Base-by-base conservation (phyloP, 2,797 vertebrate species). In the Chanos chanos region DNA sequence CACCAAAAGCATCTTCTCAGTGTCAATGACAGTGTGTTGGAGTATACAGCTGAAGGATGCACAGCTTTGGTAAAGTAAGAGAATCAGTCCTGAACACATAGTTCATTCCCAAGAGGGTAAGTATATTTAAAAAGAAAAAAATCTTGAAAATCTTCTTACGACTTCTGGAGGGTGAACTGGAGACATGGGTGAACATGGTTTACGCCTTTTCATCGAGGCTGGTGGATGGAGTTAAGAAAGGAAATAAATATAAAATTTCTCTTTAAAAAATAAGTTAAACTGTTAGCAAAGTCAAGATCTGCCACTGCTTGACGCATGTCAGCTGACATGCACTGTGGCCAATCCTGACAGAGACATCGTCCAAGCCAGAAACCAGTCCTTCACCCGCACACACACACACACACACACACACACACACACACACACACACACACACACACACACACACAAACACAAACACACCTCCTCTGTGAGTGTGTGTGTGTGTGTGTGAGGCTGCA, bases 21-120 rank as follows among this genome's bases (percentile, higher is more conserved):
- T 21, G 16, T 59, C 27, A 25, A 68, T 16, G 61, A 48, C 33
- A 54, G 15, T 33, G 24, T 19, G 15, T 27, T 54, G 41, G 24
- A 10, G 25, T 27, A 25, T 40, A 18, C 21, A 12, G 4, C 16
- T 28, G 36, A 10, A n/a, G 24, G 8, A 41, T 28, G 12, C 9
- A 28, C 36, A 34, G 28, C 59, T 64, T 67, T 67, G 64, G 69
- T 68, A 67, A n/a, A n/a, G n/a, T n/a, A n/a, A n/a, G n/a, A n/a
- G n/a, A n/a, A n/a, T n/a, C n/a, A n/a, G n/a, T n/a, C n/a, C n/a
- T n/a, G n/a, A n/a, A n/a, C n/a, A n/a, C n/a, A n/a, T n/a, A n/a
- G n/a, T n/a, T n/a, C n/a, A n/a, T n/a, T n/a, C n/a, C n/a, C n/a
- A n/a, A n/a, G n/a, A n/a, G n/a, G n/a, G n/a, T n/a, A n/a, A n/a